phyloP scores from a whole-genome alignment of 2,113 vertebrate species.

The Pseudolaguvia tuberculata region DNA sequence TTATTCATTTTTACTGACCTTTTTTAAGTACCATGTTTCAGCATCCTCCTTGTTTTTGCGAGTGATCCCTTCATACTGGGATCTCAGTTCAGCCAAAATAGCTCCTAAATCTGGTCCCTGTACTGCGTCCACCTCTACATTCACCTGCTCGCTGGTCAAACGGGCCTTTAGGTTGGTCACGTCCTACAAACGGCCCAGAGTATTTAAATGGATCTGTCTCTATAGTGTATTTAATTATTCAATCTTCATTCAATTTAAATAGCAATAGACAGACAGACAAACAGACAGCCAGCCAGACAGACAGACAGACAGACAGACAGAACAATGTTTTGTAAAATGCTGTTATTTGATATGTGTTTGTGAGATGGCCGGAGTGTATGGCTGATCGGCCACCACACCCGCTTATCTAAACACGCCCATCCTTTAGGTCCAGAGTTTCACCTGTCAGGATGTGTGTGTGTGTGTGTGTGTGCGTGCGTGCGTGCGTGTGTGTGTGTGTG shows the following conservation, averaged over 20 bases:
- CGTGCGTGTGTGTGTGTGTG: conserved; percentile 27
- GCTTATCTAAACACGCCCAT: conserved; percentile 54
- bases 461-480: conserved; percentile 27
- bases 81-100: conserved; percentile 68
- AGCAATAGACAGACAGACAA: background rate
- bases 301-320: background rate
- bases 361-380: conserved; percentile 16
- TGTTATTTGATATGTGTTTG: background rate
- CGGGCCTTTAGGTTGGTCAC: conserved; percentile 57
- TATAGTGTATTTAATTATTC: background rate
- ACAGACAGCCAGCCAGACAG: background rate
- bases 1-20: conserved; percentile 57
- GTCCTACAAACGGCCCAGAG: conserved; percentile 58
- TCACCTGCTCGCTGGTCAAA: conserved; percentile 69
- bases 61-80: conserved; percentile 73
- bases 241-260: too few relatives aligned
- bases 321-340: background rate
- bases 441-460: background rate
- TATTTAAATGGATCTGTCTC: background rate
- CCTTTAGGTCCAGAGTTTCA: conserved; percentile 13
- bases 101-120: conserved; percentile 69
- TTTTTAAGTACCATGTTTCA: conserved; percentile 72
- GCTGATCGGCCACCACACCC: conserved; percentile 58
- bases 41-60: conserved; percentile 76
- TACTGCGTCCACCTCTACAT: conserved; percentile 68